These are phyloP conservation scores for pig (Sus scrofa) DNA, from an alignment of 2,113 vertebrate genomes.

Conservation along the genomic window DNA sequence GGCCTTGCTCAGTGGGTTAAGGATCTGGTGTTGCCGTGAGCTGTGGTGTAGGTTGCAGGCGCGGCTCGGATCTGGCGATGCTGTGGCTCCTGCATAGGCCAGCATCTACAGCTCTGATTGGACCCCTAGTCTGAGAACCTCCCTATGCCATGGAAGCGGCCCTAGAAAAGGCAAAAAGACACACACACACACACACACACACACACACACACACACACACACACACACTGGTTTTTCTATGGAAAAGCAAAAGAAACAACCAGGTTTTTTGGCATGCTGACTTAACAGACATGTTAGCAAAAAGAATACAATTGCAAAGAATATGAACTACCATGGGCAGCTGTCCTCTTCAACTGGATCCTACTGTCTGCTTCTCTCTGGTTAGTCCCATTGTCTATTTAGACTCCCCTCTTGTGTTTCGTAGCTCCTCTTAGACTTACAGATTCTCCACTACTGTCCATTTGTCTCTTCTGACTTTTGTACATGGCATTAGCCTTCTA, in stretches of 20 bases:
- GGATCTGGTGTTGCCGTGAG: no score
- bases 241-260: not conserved
- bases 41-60: no score
- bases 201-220: no score
- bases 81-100: no score
- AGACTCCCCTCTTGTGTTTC: not conserved
- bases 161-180: no score
- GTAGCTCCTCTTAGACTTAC: not conserved
- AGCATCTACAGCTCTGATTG: no score
- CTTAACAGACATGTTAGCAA: constrained; percentile 17
- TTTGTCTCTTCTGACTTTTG: not conserved
- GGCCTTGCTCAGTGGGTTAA: no score
- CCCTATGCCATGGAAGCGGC: no score
- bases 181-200: no score
- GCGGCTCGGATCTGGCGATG: no score
- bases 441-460: not conserved
- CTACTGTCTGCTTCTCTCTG: not conserved
- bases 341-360: not conserved
- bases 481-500: not conserved
- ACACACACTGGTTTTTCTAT: no score
- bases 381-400: not conserved
- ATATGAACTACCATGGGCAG: not conserved
- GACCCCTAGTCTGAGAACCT: no score
- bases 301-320: not conserved
- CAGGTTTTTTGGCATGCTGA: not conserved